A percentile compares a stretch with the other conserved stretches of the same genome.
phyloP scores from a whole-genome alignment of 2,113 vertebrate species.

The Sterrhoptilus dennistouni region DNA sequence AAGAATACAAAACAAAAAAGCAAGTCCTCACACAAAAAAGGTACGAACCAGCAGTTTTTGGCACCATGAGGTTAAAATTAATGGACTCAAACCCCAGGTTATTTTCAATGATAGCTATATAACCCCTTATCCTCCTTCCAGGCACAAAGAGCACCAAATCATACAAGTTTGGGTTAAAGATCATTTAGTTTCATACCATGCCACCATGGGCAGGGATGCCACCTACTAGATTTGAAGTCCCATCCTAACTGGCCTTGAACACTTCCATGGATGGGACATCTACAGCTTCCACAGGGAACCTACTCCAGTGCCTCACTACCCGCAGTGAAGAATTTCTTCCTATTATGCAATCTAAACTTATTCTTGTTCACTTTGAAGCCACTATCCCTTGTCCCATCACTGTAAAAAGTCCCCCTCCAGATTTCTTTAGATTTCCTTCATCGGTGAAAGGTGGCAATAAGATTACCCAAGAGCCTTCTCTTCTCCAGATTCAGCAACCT shows the following conservation, averaged over 20 bases:
- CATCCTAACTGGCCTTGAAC: not conserved
- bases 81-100: not conserved
- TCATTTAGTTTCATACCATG: not conserved
- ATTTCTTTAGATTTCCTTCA: not conserved
- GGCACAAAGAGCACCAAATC: not conserved
- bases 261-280: not conserved
- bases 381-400: not conserved
- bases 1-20: not conserved
- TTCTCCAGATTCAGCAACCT: not conserved
- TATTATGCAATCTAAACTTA: not conserved
- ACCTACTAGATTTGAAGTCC: not conserved
- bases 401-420: not conserved
- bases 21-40: not conserved
- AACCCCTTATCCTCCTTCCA: not conserved
- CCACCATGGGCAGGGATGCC: not conserved
- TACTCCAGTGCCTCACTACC: not conserved
- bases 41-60: not conserved
- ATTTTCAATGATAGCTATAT: not conserved
- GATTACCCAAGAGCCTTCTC: not conserved
- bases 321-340: not conserved
- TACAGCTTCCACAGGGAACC: not conserved
- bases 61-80: not conserved
- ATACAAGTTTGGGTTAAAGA: not conserved
- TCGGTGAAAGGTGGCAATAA: not conserved
- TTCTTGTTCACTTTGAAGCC: not conserved